Evolutionary conservation across 2,888 invertebrate genomes (phyloP).

Genomic region (Sinohyriopsis cumingii): DNA sequence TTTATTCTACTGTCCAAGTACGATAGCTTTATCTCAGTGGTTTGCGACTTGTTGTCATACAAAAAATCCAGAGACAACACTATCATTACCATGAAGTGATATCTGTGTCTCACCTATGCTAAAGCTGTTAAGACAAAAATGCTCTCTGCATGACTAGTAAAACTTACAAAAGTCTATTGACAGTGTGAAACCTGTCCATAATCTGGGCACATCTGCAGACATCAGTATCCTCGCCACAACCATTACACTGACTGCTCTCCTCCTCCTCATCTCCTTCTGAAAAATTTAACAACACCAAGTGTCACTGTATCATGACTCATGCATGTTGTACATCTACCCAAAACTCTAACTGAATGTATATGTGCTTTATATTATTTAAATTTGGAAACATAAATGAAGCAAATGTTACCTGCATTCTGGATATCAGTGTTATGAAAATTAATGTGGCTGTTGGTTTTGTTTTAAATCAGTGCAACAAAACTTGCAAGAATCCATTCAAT

Average conservation of each 20-base stretch:
- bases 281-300: neutral
- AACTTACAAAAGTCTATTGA: slow-evolving; percentile 78
- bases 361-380: neutral
- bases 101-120: too few relatives aligned
- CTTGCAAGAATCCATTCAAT: too few relatives aligned
- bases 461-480: too few relatives aligned
- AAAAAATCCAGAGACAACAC: too few relatives aligned
- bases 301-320: neutral
- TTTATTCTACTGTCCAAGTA: too few relatives aligned
- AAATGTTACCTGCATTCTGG: too few relatives aligned
- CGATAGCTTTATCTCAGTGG: too few relatives aligned
- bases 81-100: too few relatives aligned
- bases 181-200: slow-evolving; percentile 82
- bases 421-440: too few relatives aligned
- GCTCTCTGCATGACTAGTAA: neutral
- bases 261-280: slow-evolving; percentile 67
- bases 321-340: neutral
- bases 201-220: slow-evolving; percentile 80
- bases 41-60: too few relatives aligned
- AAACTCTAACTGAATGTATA: neutral
- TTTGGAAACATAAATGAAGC: too few relatives aligned
- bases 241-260: slow-evolving; percentile 80
- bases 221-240: slow-evolving; percentile 80
- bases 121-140: neutral
- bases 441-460: too few relatives aligned